phyloP scores from a whole-genome alignment of 2,888 invertebrate species.

The Nasonia oneida region DNA sequence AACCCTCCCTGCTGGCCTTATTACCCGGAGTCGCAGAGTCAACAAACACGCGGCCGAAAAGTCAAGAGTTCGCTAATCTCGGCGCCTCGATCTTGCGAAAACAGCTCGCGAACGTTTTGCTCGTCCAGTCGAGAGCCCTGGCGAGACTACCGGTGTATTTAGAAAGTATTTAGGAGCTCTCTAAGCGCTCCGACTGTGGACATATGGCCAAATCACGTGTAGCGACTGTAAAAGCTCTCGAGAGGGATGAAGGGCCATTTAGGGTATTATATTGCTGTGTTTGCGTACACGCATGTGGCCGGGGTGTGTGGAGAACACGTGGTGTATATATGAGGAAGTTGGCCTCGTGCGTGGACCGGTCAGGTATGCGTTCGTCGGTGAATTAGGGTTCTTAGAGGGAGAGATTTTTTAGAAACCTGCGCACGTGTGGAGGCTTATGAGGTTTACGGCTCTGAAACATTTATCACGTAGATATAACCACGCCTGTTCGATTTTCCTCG shows the following conservation, averaged over 20 bases:
- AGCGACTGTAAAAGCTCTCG: background rate
- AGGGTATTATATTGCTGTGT: too few species aligned
- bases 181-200: background rate
- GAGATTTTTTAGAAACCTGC: background rate
- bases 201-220: background rate
- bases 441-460: too few species aligned
- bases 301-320: slow-evolving; percentile 32
- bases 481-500: too few species aligned
- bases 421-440: too few species aligned
- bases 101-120: background rate
- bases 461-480: too few species aligned
- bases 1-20: background rate
- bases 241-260: background rate
- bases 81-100: background rate
- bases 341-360: background rate
- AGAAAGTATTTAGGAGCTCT: background rate
- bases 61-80: slow-evolving; percentile 20
- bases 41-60: slow-evolving; percentile 31
- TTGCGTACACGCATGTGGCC: slow-evolving; percentile 10
- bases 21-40: background rate
- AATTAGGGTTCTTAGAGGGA: background rate
- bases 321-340: background rate
- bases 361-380: slow-evolving; percentile 15
- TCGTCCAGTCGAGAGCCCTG: background rate
- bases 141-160: background rate